Conservation (phyloP, 2,113 vertebrate species). For the Eublepharis macularius region DNA sequence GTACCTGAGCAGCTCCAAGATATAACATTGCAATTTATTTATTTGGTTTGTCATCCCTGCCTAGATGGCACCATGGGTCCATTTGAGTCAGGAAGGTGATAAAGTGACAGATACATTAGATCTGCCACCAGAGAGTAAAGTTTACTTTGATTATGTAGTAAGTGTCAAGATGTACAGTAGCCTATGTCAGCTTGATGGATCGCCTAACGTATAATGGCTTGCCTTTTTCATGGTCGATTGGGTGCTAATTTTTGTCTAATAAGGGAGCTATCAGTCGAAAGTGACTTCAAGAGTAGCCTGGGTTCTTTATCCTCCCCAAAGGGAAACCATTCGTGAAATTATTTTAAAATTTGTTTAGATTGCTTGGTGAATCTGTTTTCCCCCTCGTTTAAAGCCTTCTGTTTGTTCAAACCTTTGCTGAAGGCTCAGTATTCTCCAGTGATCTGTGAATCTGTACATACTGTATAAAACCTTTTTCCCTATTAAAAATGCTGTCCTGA, state of each 20-base stretch:
- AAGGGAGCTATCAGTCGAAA: conserved; percentile 70
- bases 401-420: conserved; percentile 48
- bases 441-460: conserved; percentile 53
- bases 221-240: conserved; percentile 68
- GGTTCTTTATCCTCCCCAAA: conserved; percentile 64
- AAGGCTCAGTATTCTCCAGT: conserved; percentile 47
- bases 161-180: conserved; percentile 71
- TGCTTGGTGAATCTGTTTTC: conserved; percentile 61
- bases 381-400: conserved; percentile 37
- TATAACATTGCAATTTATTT: conserved; percentile 76
- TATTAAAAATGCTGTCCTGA: conserved; percentile 43
- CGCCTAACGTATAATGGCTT: conserved; percentile 68
- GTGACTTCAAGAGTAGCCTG: conserved; percentile 60
- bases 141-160: conserved; percentile 74
- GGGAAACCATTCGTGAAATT: conserved; percentile 71
- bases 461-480: conserved; percentile 53
- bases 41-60: conserved; percentile 69
- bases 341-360: conserved; percentile 70
- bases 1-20: conserved; percentile 63
- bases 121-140: conserved; percentile 59
- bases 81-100: conserved; percentile 62
- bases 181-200: conserved; percentile 68
- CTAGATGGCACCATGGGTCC: conserved; percentile 52
- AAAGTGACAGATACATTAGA: conserved; percentile 69
- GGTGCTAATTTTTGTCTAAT: conserved; percentile 76